Percentiles rank a stretch among this genome's conserved stretches.
Conservation (phyloP, 2,113 vertebrate genomes). For the Epinephelus lanceolatus region DNA sequence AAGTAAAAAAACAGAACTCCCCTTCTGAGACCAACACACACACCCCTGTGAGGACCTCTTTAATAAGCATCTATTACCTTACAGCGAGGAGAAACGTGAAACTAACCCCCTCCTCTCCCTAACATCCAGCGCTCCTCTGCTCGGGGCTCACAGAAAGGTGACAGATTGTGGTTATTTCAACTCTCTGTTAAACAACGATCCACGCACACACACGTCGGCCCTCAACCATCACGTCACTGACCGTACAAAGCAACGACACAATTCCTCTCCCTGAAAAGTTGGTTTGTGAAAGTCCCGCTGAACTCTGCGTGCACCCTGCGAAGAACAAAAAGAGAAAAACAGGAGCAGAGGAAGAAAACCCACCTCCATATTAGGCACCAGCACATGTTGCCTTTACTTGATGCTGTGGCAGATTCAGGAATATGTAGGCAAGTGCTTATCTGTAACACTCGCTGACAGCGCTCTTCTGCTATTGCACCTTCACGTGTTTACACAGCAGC, state of each 20-base stretch:
- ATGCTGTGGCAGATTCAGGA: neutral
- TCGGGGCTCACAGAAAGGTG: slow-evolving; percentile 41
- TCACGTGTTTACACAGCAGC: slow-evolving; percentile 6
- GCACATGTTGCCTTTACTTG: neutral
- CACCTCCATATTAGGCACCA: neutral
- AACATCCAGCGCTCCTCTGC: slow-evolving; percentile 31
- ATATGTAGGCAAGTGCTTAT: neutral
- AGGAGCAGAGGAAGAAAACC: slow-evolving; percentile 6
- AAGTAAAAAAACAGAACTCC: slow-evolving; percentile 64
- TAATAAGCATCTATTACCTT: slow-evolving; percentile 72
- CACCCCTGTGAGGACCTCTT: slow-evolving; percentile 57
- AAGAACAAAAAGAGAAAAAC: slow-evolving; percentile 11
- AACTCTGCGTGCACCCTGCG: slow-evolving; percentile 44
- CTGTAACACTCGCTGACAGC: neutral
- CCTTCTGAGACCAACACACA: slow-evolving; percentile 36
- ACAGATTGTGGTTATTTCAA: slow-evolving; percentile 41
- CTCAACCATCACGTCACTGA: slow-evolving; percentile 9
- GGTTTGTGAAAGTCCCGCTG: slow-evolving; percentile 31
- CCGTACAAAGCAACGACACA: slow-evolving; percentile 5
- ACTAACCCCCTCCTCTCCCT: slow-evolving; percentile 27
- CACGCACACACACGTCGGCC: slow-evolving; percentile 17
- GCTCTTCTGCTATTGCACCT: neutral
- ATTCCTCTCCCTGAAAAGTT: slow-evolving; percentile 18
- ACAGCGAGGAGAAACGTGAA: slow-evolving; percentile 61
- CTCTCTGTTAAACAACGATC: slow-evolving; percentile 39